Percentiles rank a stretch among this genome's conserved stretches.
Conservation (phyloP, 2,888 invertebrate species). For the Watsonalla cultraria region DNA sequence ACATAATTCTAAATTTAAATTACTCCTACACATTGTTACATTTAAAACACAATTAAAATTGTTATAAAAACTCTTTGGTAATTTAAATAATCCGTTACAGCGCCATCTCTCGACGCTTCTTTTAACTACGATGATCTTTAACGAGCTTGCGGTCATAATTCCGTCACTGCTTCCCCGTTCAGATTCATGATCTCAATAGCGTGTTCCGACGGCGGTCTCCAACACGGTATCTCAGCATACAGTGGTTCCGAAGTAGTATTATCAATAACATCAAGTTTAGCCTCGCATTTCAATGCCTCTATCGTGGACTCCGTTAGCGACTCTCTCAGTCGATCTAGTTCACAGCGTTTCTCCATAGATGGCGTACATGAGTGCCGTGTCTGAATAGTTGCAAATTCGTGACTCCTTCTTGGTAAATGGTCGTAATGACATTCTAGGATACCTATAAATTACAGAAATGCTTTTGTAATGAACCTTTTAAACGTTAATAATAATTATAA, state of each 20-base stretch:
- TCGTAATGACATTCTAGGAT: slow-evolving; percentile 82
- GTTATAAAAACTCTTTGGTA: slow-evolving; percentile 23
- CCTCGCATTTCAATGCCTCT: slow-evolving; percentile 68
- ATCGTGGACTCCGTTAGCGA: slow-evolving; percentile 62
- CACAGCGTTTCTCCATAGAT: slow-evolving; percentile 47
- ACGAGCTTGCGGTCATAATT: slow-evolving; percentile 54
- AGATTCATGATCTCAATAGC: slow-evolving; percentile 63
- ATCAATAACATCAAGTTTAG: slow-evolving; percentile 60
- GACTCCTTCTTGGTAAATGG: slow-evolving; percentile 71
- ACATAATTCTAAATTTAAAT: slow-evolving; percentile 4
- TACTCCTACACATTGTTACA: slow-evolving; percentile 3
- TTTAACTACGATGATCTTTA: slow-evolving; percentile 9
- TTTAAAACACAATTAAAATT: neutral
- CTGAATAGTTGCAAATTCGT: slow-evolving; percentile 46
- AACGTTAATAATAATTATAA: neutral
- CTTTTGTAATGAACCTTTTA: neutral
- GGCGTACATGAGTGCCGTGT: slow-evolving; percentile 48
- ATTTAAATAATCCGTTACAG: slow-evolving; percentile 13
- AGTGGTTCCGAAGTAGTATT: slow-evolving; percentile 76
- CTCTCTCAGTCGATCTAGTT: slow-evolving; percentile 45
- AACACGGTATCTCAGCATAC: slow-evolving; percentile 83
- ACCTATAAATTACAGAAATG: slow-evolving; percentile 38
- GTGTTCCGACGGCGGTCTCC: slow-evolving; percentile 70
- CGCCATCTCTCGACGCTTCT: slow-evolving; percentile 41
- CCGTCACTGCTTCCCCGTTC: slow-evolving; percentile 72